These are phyloP conservation scores for Gobionotothen gibberifrons DNA, from an alignment of 2,797 vertebrate species.

Conservation along the genomic window DNA sequence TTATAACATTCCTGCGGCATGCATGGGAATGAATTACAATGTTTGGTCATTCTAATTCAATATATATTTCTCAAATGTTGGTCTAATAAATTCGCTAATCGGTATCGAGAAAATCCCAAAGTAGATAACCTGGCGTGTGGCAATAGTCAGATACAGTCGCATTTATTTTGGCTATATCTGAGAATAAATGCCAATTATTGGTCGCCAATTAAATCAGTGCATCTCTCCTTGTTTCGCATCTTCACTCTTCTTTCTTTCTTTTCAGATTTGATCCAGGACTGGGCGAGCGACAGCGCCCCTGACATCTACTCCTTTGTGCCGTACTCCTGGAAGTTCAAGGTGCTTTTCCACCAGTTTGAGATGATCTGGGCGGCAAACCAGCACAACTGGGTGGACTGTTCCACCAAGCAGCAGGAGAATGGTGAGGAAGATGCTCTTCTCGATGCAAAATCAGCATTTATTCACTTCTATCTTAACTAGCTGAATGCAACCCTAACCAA, in stretches of 20 bases:
- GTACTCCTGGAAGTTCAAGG: constrained; percentile 97
- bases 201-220: no score
- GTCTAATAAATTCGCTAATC: no score
- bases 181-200: no score
- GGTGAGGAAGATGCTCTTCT: constrained; percentile 78
- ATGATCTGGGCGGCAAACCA: constrained; percentile 99
- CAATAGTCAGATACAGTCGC: no score
- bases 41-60: no score
- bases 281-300: constrained; percentile 95
- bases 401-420: constrained; percentile 99
- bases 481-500: not conserved
- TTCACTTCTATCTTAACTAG: no score
- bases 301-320: constrained; percentile 99
- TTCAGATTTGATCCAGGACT: constrained; percentile 97
- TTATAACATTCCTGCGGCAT: no score
- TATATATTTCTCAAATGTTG: no score
- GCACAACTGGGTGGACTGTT: constrained; percentile 99
- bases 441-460: not conserved
- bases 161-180: no score
- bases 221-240: not conserved
- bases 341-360: constrained; percentile 98
- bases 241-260: not conserved
- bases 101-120: no score
- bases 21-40: no score
- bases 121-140: no score